Evolutionary conservation across 2,797 vertebrate species (phyloP).

Genomic region (Rhinoraja longicauda): DNA sequence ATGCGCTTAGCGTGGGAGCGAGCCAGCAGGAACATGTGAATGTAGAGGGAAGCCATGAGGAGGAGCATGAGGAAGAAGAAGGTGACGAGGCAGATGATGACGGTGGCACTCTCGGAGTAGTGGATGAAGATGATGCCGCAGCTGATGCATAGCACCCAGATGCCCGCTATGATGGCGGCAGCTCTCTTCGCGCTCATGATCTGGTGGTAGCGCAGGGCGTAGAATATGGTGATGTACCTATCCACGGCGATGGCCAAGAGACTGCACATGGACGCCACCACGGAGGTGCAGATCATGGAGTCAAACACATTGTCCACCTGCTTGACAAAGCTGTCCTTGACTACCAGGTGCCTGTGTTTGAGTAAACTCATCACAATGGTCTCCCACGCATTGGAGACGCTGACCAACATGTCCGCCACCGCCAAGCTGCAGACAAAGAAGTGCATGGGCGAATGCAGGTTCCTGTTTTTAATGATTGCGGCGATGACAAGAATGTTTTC

Average conservation of each 20-base stretch:
- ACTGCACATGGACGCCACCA: slow-evolving; percentile 71
- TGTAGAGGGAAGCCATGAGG: slow-evolving; percentile 65
- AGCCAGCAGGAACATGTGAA: slow-evolving; percentile 67
- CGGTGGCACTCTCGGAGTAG: slow-evolving; percentile 63
- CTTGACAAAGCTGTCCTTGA: slow-evolving; percentile 62
- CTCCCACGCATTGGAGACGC: slow-evolving; percentile 67
- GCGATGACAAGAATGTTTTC: slow-evolving; percentile 66
- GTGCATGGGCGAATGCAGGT: slow-evolving; percentile 68
- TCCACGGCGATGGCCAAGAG: slow-evolving; percentile 66
- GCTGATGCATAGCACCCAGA: slow-evolving; percentile 63
- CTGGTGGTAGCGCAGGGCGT: slow-evolving; percentile 63
- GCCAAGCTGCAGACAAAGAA: slow-evolving; percentile 69
- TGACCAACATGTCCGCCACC: slow-evolving; percentile 67
- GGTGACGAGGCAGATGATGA: slow-evolving; percentile 63
- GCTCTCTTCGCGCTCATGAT: slow-evolving; percentile 64
- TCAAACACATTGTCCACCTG: slow-evolving; percentile 68
- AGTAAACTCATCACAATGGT: slow-evolving; percentile 65
- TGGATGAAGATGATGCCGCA: slow-evolving; percentile 66
- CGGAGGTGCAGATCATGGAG: slow-evolving; percentile 69
- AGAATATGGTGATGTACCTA: slow-evolving; percentile 66
- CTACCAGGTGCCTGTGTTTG: slow-evolving; percentile 58
- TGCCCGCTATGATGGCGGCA: slow-evolving; percentile 56
- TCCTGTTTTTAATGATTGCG: slow-evolving; percentile 64
- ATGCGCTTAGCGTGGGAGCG: slow-evolving; percentile 61
- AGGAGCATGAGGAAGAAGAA: slow-evolving; percentile 70